Evolutionary conservation across 2,113 vertebrate species (phyloP), one percentile per base, ranked within the genome.

Genomic region (Nematolebias whitei): DNA sequence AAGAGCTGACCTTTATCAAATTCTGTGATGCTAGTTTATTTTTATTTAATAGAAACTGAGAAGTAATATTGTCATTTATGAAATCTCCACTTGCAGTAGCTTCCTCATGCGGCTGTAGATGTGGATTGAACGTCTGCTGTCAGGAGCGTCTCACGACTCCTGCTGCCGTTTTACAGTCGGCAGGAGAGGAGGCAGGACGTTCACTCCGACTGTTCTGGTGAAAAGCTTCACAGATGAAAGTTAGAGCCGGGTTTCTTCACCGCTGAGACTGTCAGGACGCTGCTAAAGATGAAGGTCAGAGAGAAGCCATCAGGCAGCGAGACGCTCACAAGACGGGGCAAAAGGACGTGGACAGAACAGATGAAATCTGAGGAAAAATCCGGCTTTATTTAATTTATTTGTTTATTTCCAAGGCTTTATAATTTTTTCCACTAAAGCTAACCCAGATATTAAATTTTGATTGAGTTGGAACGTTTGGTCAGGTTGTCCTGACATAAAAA

Each of bases 261-360:
- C 32, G 20, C 39, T 50, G 22, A 68, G 26, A 23, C 52, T 43
- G 68, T 20, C 47, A 53, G 64, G 48, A 29, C 32, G 52, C 19
- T 59, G 52, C 29, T 64, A 19, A 50, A 50, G 56, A 63, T 40
- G 63, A 71, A 62, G 82, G 74, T 80, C 70, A 68, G 23, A 6
- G 26, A 67, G 45, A 14, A 43, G 62, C 38, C 60, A 24, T 5
- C 43, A 41, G 63, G 47, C 54, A 57, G 50, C 10, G 39, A 43
- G 60, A 41, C 45, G 39, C 16, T 18, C 11, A 68, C 40, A 72
- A 68, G 45, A 72, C 39, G 39, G 63, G 50, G 57, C 48, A 2
- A 51, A 39, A 57, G n/a, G n/a, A 29, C 29, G 54, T 60, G 38
- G 22, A 13, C 41, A 50, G 39, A 48, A 39, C 35, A 59, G 19